Conservation (phyloP, 2,797 vertebrate genomes). For the Todus mexicanus region DNA sequence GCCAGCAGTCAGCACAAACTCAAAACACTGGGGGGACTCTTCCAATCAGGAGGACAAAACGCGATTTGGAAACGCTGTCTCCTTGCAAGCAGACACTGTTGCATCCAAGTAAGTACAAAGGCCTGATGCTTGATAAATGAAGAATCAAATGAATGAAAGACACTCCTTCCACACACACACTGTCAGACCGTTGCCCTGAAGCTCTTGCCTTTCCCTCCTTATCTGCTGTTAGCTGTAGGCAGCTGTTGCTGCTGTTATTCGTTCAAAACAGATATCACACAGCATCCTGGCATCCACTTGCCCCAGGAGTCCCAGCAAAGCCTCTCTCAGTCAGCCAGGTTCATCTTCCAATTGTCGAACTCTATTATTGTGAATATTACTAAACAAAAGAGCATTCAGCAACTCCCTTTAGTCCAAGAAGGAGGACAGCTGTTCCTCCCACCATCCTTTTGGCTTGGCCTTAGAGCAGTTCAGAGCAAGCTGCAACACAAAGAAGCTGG, state of each 20-base stretch:
- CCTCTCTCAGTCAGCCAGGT: not conserved
- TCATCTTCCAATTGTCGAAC: not conserved
- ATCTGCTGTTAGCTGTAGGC: not conserved
- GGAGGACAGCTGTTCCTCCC: not conserved
- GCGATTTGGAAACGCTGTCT: not conserved
- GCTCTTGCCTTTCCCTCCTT: not conserved
- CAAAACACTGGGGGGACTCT: not conserved
- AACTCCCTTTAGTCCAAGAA: not conserved
- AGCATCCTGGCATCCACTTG: not conserved
- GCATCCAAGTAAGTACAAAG: accelerated
- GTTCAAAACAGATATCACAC: not conserved
- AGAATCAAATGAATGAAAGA: not conserved
- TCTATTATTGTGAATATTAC: not conserved
- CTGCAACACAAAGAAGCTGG: not conserved
- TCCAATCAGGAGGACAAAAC: not conserved
- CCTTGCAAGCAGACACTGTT: not conserved
- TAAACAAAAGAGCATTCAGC: not conserved
- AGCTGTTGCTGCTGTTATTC: not conserved
- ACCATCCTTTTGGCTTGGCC: not conserved
- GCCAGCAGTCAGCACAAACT: not conserved
- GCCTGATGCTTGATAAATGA: not conserved
- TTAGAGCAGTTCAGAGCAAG: not conserved
- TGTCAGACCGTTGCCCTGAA: not conserved
- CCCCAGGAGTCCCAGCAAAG: not conserved
- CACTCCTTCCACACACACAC: accelerated